Conservation (phyloP, 1,140 invertebrate genomes). For the Meloidogyne chitwoodi region DNA sequence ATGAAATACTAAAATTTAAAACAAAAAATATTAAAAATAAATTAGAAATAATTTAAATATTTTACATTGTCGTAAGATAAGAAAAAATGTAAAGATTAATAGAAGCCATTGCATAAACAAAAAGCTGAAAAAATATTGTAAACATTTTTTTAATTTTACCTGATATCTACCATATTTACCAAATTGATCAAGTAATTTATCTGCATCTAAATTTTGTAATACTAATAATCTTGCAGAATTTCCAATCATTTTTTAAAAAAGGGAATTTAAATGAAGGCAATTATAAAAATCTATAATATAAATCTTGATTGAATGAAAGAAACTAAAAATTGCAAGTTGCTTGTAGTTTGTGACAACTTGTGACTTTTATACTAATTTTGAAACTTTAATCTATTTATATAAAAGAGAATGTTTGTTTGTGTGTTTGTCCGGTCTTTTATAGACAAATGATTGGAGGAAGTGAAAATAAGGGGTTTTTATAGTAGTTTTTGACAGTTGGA, state of each 20-base stretch:
- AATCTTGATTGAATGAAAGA: too few relatives aligned
- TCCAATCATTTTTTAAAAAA: not conserved
- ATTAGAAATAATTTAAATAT: not conserved
- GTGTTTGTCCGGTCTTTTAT: too few relatives aligned
- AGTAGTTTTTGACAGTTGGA: too few relatives aligned
- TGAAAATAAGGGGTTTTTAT: too few relatives aligned
- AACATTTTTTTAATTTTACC: conserved; percentile 28
- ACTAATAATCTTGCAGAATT: not conserved
- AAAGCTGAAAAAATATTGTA: conserved; percentile 43
- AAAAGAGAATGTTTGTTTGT: too few relatives aligned
- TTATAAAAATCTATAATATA: too few relatives aligned
- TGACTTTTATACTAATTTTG: too few relatives aligned
- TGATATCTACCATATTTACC: conserved; percentile 48
- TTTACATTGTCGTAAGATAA: conserved; percentile 44
- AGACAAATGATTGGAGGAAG: too few relatives aligned
- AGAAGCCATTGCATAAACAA: conserved; percentile 43
- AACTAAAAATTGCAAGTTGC: too few relatives aligned
- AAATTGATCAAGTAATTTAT: conserved; percentile 38
- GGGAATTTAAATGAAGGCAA: too few relatives aligned
- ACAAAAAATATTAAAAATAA: not conserved
- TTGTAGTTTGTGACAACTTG: too few relatives aligned
- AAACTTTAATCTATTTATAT: too few relatives aligned
- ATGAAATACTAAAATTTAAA: conserved; percentile 24
- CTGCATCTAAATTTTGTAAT: conserved; percentile 39
- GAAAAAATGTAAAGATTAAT: conserved; percentile 38